Evolutionary conservation across 2,888 invertebrate species (phyloP).

Genomic region (Tortricodes alternella): DNA sequence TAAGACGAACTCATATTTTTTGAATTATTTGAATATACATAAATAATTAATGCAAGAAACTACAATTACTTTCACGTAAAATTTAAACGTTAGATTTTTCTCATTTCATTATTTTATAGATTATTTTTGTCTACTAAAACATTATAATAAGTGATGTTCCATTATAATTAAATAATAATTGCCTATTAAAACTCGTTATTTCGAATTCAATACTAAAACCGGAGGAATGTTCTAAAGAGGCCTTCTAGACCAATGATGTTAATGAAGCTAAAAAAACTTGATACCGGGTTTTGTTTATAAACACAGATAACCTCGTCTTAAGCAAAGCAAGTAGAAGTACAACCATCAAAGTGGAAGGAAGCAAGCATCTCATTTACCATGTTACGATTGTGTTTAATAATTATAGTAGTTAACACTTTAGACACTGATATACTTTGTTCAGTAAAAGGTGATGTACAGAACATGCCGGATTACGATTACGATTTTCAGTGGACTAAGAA

Average conservation of each 20-base stretch:
- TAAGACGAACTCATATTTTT: too few species aligned
- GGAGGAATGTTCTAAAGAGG: too few species aligned
- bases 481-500: neutral
- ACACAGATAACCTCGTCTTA: conserved; percentile 5
- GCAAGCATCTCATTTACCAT: neutral
- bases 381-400: neutral
- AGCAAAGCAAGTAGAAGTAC: neutral
- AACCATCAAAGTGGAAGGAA: neutral
- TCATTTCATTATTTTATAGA: too few species aligned
- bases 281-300: conserved; percentile 15
- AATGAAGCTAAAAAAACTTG: neutral
- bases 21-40: too few species aligned
- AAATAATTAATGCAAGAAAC: too few species aligned
- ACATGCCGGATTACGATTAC: conserved; percentile 7
- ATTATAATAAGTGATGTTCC: too few species aligned
- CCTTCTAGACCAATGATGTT: too few species aligned
- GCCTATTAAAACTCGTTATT: neutral
- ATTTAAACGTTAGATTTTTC: too few species aligned
- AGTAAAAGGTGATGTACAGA: neutral
- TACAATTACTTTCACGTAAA: too few species aligned
- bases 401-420: neutral
- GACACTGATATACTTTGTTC: neutral
- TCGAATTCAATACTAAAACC: too few species aligned
- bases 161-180: neutral
- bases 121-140: too few species aligned